phyloP scores from a whole-genome alignment of 2,797 vertebrate genomes.

The Craterocephalus amniculus region DNA sequence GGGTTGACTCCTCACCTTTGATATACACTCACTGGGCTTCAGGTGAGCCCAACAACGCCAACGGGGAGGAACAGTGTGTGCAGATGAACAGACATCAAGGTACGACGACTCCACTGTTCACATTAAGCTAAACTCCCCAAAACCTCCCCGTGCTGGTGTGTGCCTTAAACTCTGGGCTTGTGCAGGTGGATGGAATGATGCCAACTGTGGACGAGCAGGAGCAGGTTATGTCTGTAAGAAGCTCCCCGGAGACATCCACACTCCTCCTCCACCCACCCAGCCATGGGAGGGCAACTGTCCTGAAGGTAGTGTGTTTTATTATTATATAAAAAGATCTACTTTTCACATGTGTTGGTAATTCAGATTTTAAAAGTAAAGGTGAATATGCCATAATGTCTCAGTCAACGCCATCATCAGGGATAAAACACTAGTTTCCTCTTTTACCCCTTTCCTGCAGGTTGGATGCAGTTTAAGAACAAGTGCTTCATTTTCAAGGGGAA shows the following conservation, averaged over 20 bases:
- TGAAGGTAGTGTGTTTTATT: constrained; percentile 61
- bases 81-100: constrained; percentile 84
- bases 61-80: constrained; percentile 85
- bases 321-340: not conserved
- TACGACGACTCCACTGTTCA: constrained; percentile 20
- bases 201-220: constrained; percentile 79
- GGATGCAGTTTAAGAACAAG: constrained; percentile 81
- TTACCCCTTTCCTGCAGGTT: constrained; percentile 67
- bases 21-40: constrained; percentile 80
- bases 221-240: constrained; percentile 86
- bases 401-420: too few relatives aligned
- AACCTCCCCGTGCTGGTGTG: not conserved
- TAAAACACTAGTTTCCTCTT: not conserved
- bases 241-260: constrained; percentile 74
- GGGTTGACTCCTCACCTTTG: constrained; percentile 79
- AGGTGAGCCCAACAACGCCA: constrained; percentile 84
- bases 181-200: constrained; percentile 84
- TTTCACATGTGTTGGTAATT: not conserved
- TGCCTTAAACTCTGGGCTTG: not conserved
- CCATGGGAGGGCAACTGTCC: constrained; percentile 86
- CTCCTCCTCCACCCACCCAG: constrained; percentile 79
- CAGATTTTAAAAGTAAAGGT: not conserved
- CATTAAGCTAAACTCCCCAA: not conserved
- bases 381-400: not conserved
- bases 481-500: constrained; percentile 84